These are phyloP conservation scores for Pseudolycoriella hygida DNA, from an alignment of 2,888 invertebrate species.

Conservation along the genomic window DNA sequence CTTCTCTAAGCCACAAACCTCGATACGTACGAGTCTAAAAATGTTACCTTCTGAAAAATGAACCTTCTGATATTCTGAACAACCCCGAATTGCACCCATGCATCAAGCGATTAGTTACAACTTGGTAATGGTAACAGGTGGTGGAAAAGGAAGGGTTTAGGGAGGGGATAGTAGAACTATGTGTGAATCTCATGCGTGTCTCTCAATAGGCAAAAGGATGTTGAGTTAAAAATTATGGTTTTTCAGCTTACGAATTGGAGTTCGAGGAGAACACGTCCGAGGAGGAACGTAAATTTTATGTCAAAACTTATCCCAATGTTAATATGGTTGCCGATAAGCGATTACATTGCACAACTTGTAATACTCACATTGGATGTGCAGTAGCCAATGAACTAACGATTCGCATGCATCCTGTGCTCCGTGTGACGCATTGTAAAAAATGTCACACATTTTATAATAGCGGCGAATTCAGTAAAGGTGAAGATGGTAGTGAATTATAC, in stretches of 20 bases:
- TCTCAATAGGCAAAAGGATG: too few species aligned
- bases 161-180: too few species aligned
- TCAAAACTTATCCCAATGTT: conserved; percentile 36
- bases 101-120: too few species aligned
- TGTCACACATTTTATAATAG: conserved; percentile 65
- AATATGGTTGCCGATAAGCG: conserved; percentile 37
- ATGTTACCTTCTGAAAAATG: too few species aligned
- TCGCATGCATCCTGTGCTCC: conserved; percentile 53
- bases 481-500: conserved; percentile 66
- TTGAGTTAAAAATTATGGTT: conserved; percentile 1
- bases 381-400: conserved; percentile 42
- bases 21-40: too few species aligned
- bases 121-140: too few species aligned
- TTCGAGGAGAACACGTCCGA: conserved; percentile 36
- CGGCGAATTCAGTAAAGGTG: conserved; percentile 66
- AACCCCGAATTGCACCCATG: too few species aligned
- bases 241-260: conserved; percentile 22
- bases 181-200: too few species aligned
- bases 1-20: too few species aligned
- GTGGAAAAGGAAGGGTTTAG: too few species aligned
- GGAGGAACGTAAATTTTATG: conserved; percentile 35
- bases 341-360: conserved; percentile 60
- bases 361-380: conserved; percentile 55
- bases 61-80: too few species aligned
- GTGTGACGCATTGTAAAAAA: conserved; percentile 50